Base-by-base conservation (phyloP, 2,797 vertebrate genomes). In the Acipenser oxyrinchus region DNA sequence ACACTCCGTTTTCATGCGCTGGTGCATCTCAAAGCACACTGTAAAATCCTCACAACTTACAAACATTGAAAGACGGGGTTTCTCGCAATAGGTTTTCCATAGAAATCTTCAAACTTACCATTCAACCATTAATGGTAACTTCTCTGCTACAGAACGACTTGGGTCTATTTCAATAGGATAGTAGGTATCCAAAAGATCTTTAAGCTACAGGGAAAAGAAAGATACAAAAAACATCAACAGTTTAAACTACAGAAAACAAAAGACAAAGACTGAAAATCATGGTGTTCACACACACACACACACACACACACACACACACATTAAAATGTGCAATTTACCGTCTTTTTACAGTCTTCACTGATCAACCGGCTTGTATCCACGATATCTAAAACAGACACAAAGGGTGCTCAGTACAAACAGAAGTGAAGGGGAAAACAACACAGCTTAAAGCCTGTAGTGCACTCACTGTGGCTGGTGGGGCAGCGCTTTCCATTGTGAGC, bases 401-500 rank as follows among this genome's bases (percentile, higher is more conserved):
- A 65, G 48, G 23, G 60, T 49, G 7, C 15, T 12, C 49, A 50
- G 48, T 18, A 23, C 23, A 68, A 1, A 7, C 48, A 55, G 48
- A 67, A 15, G 23, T 48, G 48, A 8, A 10, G 8, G 7, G 65
- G 23, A 37, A 37, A 4, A 4, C 23, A 37, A 37, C 23, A 37
- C 23, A 37, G 23, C 23, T 37, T 37, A 37, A 37, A 37, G 23
- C 23, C 23, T 37, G 23, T 37, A 37, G 23, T 9, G 52, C 1
- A 93, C 95, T 95, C 81, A 98, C 96, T 94, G 79, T 99, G 81
- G 7, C 93, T 94, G 0, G 94, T 94, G 4, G 95, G 94, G 49
- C 94, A 96, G 62, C 91, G 87, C 48, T 87, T 84, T 55, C 95
- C 94, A 0, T 94, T 93, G 73, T 73, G 79, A 6, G 88, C 84